A percentile compares a stretch with the other conserved stretches of the same genome.
phyloP scores from a whole-genome alignment of 2,888 invertebrate genomes.

The Netelia inedita region DNA sequence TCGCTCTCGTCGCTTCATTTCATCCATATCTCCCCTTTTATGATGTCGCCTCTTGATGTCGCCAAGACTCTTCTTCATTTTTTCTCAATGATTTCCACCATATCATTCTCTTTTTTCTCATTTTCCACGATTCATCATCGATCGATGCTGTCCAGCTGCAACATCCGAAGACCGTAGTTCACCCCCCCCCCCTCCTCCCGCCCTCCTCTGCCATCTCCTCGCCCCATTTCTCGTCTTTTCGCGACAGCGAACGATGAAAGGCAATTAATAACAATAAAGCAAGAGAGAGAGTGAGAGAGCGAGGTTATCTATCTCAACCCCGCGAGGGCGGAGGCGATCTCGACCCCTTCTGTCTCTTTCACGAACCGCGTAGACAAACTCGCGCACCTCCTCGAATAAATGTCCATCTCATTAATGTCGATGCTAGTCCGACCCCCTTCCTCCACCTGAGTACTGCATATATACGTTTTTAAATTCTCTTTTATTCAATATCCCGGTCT shows the following conservation, averaged over 20 bases:
- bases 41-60: neutral
- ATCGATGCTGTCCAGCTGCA: conserved; percentile 15
- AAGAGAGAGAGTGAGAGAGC: neutral
- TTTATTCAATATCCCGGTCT: conserved; percentile 47
- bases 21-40: neutral
- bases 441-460: conserved; percentile 10
- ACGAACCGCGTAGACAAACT: conserved; percentile 1
- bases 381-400: conserved; percentile 50
- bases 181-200: neutral
- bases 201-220: neutral
- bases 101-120: neutral
- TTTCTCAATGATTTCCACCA: conserved; percentile 2
- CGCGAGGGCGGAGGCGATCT: neutral
- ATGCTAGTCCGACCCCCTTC: conserved; percentile 20
- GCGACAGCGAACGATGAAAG: conserved; percentile 1
- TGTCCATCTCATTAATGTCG: conserved; percentile 62
- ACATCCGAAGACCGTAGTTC: conserved; percentile 7
- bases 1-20: conserved; percentile 16
- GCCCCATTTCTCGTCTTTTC: no score
- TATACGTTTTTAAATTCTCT: neutral
- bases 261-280: conserved; percentile 60
- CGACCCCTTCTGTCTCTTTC: conserved; percentile 1
- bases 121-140: conserved; percentile 25
- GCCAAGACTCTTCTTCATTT: neutral
- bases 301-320: conserved; percentile 41